phyloP scores from a whole-genome alignment of 2,888 invertebrate genomes.

The Euproctis similis region DNA sequence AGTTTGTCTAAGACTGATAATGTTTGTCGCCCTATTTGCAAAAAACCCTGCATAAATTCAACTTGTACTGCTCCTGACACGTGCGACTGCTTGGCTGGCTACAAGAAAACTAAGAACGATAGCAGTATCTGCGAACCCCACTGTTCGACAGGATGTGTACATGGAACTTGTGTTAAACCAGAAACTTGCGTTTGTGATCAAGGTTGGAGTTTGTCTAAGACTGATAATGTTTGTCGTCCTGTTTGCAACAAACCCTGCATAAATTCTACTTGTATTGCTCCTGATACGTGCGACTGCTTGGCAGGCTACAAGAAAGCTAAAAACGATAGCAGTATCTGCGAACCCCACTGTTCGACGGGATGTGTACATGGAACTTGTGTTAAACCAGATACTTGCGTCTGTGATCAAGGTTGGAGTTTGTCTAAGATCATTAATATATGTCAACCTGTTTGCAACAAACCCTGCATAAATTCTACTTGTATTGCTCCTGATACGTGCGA shows the following conservation, averaged over 20 bases:
- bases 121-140: constrained; percentile 6
- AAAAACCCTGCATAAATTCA: constrained; percentile 2
- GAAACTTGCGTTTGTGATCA: constrained; percentile 10
- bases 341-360: constrained; percentile 7
- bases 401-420: constrained; percentile 8
- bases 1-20: background rate
- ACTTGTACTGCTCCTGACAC: constrained; percentile 11
- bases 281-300: constrained; percentile 8
- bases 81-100: constrained; percentile 13
- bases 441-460: constrained; percentile 6
- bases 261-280: constrained; percentile 5
- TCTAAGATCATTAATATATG: constrained; percentile 1
- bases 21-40: constrained; percentile 6
- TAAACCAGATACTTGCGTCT: constrained; percentile 8
- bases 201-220: constrained; percentile 6
- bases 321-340: constrained; percentile 1
- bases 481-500: constrained; percentile 3
- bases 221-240: constrained; percentile 5
- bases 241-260: constrained; percentile 8
- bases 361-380: constrained; percentile 10
- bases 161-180: constrained; percentile 10
- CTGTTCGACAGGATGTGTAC: constrained; percentile 3
- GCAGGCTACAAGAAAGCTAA: constrained; percentile 1
- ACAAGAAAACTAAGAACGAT: background rate
- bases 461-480: constrained; percentile 6